Evolutionary conservation across 2,888 invertebrate species (phyloP), one percentile per base, ranked within the genome.

Genomic region (Vanessa cardui): DNA sequence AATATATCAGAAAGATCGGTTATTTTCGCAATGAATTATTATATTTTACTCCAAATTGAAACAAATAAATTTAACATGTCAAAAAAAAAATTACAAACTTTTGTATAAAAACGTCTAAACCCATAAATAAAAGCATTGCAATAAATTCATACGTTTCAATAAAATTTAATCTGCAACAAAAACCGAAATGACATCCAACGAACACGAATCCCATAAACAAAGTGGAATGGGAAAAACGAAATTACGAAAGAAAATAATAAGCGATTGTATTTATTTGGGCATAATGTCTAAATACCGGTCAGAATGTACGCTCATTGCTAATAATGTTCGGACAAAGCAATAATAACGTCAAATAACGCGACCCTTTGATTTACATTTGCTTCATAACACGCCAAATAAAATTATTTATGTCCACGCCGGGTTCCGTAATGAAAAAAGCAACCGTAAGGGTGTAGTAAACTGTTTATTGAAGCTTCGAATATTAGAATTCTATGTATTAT

Each of bases 311-410:
- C 72, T 70, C 76, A 77, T 78, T 77, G 79, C 80, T 84, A 84
- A 85, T 83, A 86, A 83, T 80, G 81, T 80, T 74, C 69, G 82
- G 76, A 76, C 73, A 71, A 69, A 73, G 87, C 86, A 86, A 87
- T 89, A 88, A 88, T 85, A 86, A 83, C 78, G 86, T 86, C 87
- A 86, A 88, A 89, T 90, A 89, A 88, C 83, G 81, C 74, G 77
- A 80, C 76, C 81, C 78, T 81, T 83, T 89, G 89, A 90, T 90
- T 90, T 89, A 90, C 82, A 80, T 81, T 79, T 82, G 79, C 76
- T 74, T 64, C 79, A 78, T 77, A 77, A 84, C 80, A 80, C 66
- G 61, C 58, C 64, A 77, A 83, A 87, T 86, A 83, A 84, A 86
- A 85, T 82, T 79, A 83, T 84, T 84, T 85, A 83, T 67, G 56